These are phyloP conservation scores for Pontoporia blainvillei DNA, from an alignment of 2,113 vertebrate genomes.

Conservation along the genomic window DNA sequence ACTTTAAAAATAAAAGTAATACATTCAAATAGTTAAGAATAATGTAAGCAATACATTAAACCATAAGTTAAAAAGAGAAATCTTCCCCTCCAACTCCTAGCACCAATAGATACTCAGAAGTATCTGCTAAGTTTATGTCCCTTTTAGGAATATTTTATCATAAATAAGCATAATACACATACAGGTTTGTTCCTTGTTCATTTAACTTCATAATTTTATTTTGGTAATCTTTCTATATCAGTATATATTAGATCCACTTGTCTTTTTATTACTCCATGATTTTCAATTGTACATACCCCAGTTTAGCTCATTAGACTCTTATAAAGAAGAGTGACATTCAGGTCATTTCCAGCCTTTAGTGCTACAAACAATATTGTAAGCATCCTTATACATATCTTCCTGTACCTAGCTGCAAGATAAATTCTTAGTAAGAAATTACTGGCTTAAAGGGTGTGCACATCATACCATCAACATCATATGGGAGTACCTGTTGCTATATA, in stretches of 20 bases:
- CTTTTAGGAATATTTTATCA: neutral
- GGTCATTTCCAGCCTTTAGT: conserved; percentile 2
- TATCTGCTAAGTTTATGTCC: neutral
- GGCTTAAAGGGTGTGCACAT: neutral
- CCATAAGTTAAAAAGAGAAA: neutral
- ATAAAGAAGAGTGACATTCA: neutral
- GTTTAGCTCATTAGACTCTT: neutral
- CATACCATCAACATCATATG: neutral
- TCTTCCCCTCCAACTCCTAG: neutral
- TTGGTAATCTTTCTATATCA: neutral
- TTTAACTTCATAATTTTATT: conserved; percentile 18
- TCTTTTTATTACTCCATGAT: neutral
- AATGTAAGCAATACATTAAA: neutral
- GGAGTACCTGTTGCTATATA: neutral
- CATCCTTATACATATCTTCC: neutral
- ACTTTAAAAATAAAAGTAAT: neutral
- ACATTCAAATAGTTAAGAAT: neutral
- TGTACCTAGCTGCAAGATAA: neutral
- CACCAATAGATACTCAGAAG: neutral
- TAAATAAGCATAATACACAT: neutral
- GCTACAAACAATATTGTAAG: neutral
- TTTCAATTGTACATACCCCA: neutral
- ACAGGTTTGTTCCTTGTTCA: neutral
- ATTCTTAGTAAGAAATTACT: neutral
- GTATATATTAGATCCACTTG: neutral